Evolutionary conservation across 2,797 vertebrate species (phyloP), one percentile per base, ranked within the genome.

Genomic region (Megaceryle alcyon): DNA sequence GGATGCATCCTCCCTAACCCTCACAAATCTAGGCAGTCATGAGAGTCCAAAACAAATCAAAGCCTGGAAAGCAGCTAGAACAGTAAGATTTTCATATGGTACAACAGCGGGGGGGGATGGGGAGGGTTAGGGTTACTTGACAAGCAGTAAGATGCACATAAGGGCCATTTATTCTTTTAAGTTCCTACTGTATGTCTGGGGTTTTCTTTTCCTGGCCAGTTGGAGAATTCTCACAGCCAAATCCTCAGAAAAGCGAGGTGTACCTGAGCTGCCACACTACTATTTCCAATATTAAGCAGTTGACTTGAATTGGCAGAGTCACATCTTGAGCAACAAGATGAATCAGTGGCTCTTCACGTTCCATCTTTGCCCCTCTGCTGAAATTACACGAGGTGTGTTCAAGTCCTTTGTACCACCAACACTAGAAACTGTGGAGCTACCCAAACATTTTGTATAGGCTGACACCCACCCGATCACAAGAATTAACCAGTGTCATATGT

Each of bases 11-110:
- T 57, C 54, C 48, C 72, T 26, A 69, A 14, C 72, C 20, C 72
- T 82, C 63, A 76, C 54, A 82, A 85, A 86, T 63, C 3, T 17
- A 65, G 16, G 57, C 72, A 86, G 53, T 7, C 44, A 19, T 35
- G 28, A 85, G 65, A 71, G 82, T 51, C 65, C 84, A 92, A 82
- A 92, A n/a, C 71, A 87, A 91, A 92, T 72, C 41, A 44, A 94
- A 88, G 29, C 49, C 66, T 79, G 68, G 77, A 85, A 87, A 92
- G 87, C 79, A 65, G 35, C 26, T 60, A 63, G 17, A 78, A 44
- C 12, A 84, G 10, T 4, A 39, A 63, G 82, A 53, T 7, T 65
- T 75, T 89, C 57, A 63, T 78, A 88, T n/a, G 65, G 79, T 39
- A 41, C 12, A 29, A 31, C 6, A 65, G 19, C 10, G 37, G 8